Evolutionary conservation across 2,888 invertebrate species (phyloP), one percentile per base, ranked within the genome.

Genomic region (Boloria euphrosyne): DNA sequence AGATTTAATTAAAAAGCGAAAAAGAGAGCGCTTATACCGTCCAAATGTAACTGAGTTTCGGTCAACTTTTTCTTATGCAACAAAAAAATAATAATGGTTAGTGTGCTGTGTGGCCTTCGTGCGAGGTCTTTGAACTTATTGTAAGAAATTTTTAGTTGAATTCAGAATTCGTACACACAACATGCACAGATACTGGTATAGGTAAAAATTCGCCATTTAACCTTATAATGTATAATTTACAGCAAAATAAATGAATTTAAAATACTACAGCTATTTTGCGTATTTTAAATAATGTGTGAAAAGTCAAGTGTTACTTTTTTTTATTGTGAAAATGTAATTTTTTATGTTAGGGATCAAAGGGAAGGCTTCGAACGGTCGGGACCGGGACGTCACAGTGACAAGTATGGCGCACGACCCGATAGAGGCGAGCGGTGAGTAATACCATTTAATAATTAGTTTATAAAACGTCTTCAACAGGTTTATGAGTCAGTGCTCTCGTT

Each of bases 351-450:
- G 75, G 91, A 91, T 38, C 84, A 82, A 69, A 84, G 82, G 67
- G 89, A 89, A 27, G 75, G 80, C 49, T 91, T 91, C 67, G 90
- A 91, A 17, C 80, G 91, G 54, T 82, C 89, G 5, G 90, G 82
- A 2, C 84, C 87, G 31, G 90, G 86, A 2, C 78, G 91, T 17
- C 85, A 86, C 66, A 89, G 90, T 70, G 91, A 90, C 27, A 91
- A 90, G 74, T 89, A 81, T 74, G 81, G 79, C 61, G 82, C 84
- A 14, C 80, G 76, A 63, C 76, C 75, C 0, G 81, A 81, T n/a
- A 71, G 77, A 54, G 73, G 71, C 16, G 78, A 78, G 18, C 73
- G 83, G 74, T 81, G 80, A 13, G 71, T 64, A 54, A 16, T 13
- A 31, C 50, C 43, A 55, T 16, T 66, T 47, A 47, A 63, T 43